A percentile compares a stretch with the other conserved stretches of the same genome.
Conservation (phyloP, 2,113 vertebrate genomes). For the Thamnaconus septentrionalis region DNA sequence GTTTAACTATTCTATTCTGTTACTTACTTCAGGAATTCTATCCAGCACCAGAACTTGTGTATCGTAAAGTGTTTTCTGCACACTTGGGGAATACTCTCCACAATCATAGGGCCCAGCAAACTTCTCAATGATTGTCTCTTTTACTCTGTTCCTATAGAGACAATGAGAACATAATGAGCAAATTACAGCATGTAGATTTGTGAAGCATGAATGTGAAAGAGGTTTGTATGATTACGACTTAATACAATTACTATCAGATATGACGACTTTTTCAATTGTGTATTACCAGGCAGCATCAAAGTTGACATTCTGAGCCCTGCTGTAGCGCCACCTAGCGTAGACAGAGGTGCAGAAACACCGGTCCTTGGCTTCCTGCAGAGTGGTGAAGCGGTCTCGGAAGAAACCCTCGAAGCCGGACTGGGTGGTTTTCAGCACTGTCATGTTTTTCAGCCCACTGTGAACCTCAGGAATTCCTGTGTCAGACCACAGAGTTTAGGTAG, state of each 20-base stretch:
- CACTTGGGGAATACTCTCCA: conserved; percentile 89
- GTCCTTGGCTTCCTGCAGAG: conserved; percentile 86
- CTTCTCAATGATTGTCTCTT: conserved; percentile 82
- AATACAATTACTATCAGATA: not conserved
- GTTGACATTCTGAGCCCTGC: conserved; percentile 68
- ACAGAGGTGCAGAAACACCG: conserved; percentile 88
- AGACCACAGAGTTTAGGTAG: no score
- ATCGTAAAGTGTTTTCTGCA: conserved; percentile 93
- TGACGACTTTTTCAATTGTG: not conserved
- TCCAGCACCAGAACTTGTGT: conserved; percentile 82
- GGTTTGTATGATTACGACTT: no score
- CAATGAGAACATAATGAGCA: not conserved
- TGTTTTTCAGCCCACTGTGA: conserved; percentile 87
- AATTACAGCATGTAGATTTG: not conserved
- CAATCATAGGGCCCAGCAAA: conserved; percentile 87
- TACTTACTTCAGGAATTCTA: conserved; percentile 80
- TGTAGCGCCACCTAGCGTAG: conserved; percentile 88
- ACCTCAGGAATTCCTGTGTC: conserved; percentile 80
- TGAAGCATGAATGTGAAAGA: no score
- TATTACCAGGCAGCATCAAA: conserved; percentile 86
- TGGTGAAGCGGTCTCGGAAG: conserved; percentile 85
- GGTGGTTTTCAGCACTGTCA: conserved; percentile 93
- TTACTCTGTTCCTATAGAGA: conserved; percentile 79
- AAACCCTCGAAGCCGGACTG: conserved; percentile 94
- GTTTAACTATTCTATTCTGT: not conserved